A percentile compares a stretch with the other conserved stretches of the same genome.
Evolutionary conservation across 2,797 vertebrate genomes (phyloP).

Genomic region (Pyrocephalus nanus): DNA sequence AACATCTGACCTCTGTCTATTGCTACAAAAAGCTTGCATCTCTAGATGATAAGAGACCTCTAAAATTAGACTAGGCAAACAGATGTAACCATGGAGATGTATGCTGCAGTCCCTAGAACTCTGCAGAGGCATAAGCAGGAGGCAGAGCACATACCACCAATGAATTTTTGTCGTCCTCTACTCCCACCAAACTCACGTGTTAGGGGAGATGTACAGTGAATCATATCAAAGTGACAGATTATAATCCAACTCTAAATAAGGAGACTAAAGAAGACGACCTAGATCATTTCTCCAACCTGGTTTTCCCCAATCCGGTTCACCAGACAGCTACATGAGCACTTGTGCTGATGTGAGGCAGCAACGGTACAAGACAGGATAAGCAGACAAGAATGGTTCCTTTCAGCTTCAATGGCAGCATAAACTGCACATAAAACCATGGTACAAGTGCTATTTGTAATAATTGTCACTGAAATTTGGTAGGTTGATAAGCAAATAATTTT

Average conservation of each 20-base stretch:
- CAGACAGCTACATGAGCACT: neutral
- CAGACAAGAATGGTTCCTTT: neutral
- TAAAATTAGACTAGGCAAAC: conserved; percentile 14
- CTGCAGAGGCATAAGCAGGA: conserved; percentile 1
- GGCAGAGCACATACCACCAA: neutral
- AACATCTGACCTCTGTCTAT: neutral
- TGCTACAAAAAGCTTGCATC: neutral
- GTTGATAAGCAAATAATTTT: neutral
- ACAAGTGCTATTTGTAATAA: neutral
- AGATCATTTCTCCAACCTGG: neutral
- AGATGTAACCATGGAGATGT: conserved; percentile 51
- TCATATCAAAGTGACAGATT: neutral
- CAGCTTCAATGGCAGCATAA: neutral
- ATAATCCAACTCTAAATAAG: neutral
- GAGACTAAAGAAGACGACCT: neutral
- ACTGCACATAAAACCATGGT: neutral
- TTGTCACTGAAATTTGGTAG: neutral
- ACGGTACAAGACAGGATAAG: neutral
- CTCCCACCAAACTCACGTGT: neutral
- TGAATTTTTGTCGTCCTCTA: neutral
- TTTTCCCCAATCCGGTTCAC: neutral
- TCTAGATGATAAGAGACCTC: neutral
- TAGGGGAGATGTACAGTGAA: neutral
- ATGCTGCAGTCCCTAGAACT: neutral
- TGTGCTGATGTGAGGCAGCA: neutral